Conservation (phyloP, 1,140 invertebrate genomes). For the Drosophila teissieri region DNA sequence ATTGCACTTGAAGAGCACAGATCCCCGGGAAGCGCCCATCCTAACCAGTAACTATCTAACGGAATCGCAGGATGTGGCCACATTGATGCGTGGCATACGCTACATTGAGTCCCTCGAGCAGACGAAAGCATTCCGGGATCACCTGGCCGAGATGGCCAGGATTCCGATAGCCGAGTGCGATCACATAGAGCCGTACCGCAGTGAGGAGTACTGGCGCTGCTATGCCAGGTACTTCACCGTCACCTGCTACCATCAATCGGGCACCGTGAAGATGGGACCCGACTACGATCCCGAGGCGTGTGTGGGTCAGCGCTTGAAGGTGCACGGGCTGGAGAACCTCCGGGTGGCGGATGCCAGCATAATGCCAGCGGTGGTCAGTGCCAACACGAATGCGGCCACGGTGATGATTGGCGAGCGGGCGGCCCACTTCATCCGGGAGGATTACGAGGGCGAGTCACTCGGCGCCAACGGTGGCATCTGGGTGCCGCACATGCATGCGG, state of each 20-base stretch:
- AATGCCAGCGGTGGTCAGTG: slow-evolving; percentile 89
- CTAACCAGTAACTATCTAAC: slow-evolving; percentile 90
- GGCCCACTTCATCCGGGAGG: slow-evolving; percentile 90
- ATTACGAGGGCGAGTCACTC: slow-evolving; percentile 73
- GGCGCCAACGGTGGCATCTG: not conserved
- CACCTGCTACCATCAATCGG: slow-evolving; percentile 89
- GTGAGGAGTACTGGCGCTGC: slow-evolving; percentile 91
- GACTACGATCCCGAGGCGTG: slow-evolving; percentile 88
- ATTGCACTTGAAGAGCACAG: slow-evolving; percentile 87
- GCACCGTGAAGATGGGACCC: slow-evolving; percentile 92
- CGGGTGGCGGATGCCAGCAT: slow-evolving; percentile 91
- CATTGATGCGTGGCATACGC: slow-evolving; percentile 88
- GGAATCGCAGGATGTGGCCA: slow-evolving; percentile 87
- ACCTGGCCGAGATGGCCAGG: slow-evolving; percentile 86
- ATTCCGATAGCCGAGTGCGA: slow-evolving; percentile 87
- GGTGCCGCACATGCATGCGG: slow-evolving; percentile 46
- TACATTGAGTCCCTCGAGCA: slow-evolving; percentile 86
- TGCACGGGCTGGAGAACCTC: slow-evolving; percentile 89
- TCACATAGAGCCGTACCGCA: slow-evolving; percentile 84
- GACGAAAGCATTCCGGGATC: slow-evolving; percentile 86
- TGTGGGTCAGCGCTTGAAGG: slow-evolving; percentile 89
- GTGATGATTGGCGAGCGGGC: slow-evolving; percentile 95
- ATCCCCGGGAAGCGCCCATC: slow-evolving; percentile 89
- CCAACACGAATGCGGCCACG: slow-evolving; percentile 90
- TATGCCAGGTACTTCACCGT: slow-evolving; percentile 87